Evolutionary conservation across 2,797 vertebrate species (phyloP).

Genomic region (Hipposideros larvatus): DNA sequence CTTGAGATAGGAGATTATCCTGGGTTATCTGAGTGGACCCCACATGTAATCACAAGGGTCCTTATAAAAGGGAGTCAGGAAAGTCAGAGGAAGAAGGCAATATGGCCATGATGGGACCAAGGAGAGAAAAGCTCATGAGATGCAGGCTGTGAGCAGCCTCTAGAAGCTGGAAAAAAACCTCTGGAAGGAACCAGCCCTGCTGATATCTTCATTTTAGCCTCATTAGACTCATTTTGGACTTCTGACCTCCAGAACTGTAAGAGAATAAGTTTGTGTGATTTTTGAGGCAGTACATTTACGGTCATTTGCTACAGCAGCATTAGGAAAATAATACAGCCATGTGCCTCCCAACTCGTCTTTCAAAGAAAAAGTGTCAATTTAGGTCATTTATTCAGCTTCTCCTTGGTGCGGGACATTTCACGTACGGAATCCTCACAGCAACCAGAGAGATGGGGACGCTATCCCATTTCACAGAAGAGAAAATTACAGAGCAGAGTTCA

Average conservation of each 20-base stretch:
- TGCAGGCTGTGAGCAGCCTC: fast-evolving
- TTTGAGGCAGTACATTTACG: not conserved
- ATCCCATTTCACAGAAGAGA: not conserved
- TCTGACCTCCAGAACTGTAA: not conserved
- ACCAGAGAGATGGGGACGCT: not conserved
- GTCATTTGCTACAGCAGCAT: not conserved
- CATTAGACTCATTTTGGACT: not conserved
- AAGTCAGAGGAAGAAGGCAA: not conserved
- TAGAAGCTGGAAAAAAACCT: not conserved
- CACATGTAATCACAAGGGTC: not conserved
- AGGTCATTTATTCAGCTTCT: not conserved
- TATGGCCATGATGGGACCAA: not conserved
- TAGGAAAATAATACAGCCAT: not conserved
- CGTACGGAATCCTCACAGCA: not conserved
- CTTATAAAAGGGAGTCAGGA: not conserved
- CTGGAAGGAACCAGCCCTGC: not conserved
- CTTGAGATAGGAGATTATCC: not conserved
- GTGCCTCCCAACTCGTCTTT: not conserved
- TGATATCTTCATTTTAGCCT: not conserved
- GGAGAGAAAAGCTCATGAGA: not conserved
- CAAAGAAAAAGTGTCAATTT: not conserved
- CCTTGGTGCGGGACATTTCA: not conserved
- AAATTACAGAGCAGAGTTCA: not conserved
- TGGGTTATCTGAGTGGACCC: not conserved
- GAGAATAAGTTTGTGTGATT: not conserved